These are phyloP conservation scores for Trematomus bernacchii DNA, from an alignment of 2,797 vertebrate species.

Conservation along the genomic window DNA sequence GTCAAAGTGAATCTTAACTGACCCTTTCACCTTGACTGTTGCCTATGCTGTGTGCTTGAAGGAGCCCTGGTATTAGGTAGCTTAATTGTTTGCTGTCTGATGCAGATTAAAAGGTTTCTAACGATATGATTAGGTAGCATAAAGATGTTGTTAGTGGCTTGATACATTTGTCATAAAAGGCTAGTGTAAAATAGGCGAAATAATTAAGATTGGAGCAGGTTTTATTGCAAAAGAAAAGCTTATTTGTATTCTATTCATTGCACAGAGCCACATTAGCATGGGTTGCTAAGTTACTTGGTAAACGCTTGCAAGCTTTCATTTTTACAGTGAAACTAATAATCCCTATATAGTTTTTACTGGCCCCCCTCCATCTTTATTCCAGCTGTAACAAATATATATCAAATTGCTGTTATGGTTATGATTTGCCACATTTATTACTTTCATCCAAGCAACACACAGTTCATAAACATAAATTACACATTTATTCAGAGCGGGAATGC, in stretches of 20 bases:
- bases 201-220: background rate
- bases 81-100: background rate
- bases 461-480: conserved; percentile 16
- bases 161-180: background rate
- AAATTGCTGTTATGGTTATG: background rate
- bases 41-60: conserved; percentile 1
- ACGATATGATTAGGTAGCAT: background rate
- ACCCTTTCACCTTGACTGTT: conserved; percentile 32
- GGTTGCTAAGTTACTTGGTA: background rate
- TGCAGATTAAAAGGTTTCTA: background rate
- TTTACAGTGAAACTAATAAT: background rate
- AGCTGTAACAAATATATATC: conserved; percentile 25
- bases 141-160: background rate
- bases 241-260: background rate
- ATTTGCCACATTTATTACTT: conserved; percentile 38
- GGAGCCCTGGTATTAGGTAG: background rate
- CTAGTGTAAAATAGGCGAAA: background rate
- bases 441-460: conserved; percentile 12
- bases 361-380: background rate
- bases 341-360: background rate
- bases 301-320: background rate
- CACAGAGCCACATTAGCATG: background rate
- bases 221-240: background rate
- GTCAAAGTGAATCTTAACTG: conserved; percentile 44
- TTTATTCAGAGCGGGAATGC: background rate